Base-by-base conservation (phyloP, 2,888 invertebrate species). In the Philereme vetulata region DNA sequence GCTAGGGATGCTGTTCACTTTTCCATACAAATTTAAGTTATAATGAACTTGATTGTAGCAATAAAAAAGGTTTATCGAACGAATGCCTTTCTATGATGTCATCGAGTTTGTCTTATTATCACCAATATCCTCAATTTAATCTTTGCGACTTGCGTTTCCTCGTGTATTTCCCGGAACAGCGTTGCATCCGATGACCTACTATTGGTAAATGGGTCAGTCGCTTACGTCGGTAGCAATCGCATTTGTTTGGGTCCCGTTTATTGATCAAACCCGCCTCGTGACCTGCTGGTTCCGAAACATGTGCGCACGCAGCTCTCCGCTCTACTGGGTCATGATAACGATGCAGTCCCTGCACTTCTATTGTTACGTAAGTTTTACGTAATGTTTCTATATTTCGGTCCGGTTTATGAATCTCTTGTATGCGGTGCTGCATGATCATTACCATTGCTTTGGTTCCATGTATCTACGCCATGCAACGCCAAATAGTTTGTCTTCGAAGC, bases 211-310 rank as follows among this genome's bases (percentile, higher is more conserved):
- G 83, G 90, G 90, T 89, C 90, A 90, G 73, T 84, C 80, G 88
- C 85, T 84, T 86, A 86, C 80, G 80, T 76, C 63, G 56, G 47
- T 47, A 55, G 63, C 47, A 68, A 76, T 80, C 79, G 74, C 76
- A 84, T 86, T 89, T 90, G 90, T 91, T 91, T 91, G 90, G 91
- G 90, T 91, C 86, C 76, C 80, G 66, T 70, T 78, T 90, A 90
- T 90, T 85, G 91, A 91, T 88, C 85, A 77, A 72, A 70, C 74
- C 62, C 48, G 58, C 58, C 21, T 53, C 68, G 63, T 51, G 63
- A 55, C 61, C 58, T 10, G 35, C 40, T 64, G 56, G 65, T 68
- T 71, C 74, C 47, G 49, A 63, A 67, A 32, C 40, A 66, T 74
- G 72, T 87, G 89, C 88, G 90, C 86, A 84, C 88, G 86, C 88